phyloP scores from a whole-genome alignment of 2,888 invertebrate species.

The Dioctria linearis region DNA sequence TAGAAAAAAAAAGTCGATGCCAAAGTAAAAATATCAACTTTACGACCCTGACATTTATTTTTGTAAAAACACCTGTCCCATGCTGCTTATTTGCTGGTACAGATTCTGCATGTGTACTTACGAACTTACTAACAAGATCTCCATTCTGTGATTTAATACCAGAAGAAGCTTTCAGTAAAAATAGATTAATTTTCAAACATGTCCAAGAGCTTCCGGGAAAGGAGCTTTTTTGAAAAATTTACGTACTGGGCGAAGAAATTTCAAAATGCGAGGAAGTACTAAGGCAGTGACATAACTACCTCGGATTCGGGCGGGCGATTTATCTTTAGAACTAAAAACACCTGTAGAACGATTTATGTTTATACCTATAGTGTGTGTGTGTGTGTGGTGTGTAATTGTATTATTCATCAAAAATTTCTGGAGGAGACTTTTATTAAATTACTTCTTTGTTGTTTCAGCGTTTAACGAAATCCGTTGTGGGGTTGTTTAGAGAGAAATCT shows the following conservation, averaged over 20 bases:
- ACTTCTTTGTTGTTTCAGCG: slow-evolving; percentile 6
- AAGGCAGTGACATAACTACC: slow-evolving; percentile 27
- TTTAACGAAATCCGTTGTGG: slow-evolving; percentile 4
- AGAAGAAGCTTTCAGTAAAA: slow-evolving; percentile 42
- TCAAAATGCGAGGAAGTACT: slow-evolving; percentile 10
- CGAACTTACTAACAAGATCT: background rate
- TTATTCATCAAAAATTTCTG: background rate
- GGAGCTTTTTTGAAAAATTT: slow-evolving; percentile 5
- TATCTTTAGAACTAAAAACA: slow-evolving; percentile 32
- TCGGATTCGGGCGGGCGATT: slow-evolving; percentile 36
- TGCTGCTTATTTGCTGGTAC: background rate
- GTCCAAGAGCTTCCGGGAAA: slow-evolving; percentile 9
- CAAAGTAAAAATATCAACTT: background rate
- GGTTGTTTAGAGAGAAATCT: slow-evolving; percentile 21
- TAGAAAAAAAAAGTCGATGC: background rate
- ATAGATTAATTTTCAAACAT: slow-evolving; percentile 23
- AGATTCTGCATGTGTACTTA: background rate
- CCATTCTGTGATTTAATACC: slow-evolving; percentile 10
- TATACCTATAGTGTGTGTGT: slow-evolving; percentile 5
- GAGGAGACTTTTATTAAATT: background rate
- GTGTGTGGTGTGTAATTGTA: slow-evolving; percentile 12
- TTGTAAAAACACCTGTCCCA: background rate
- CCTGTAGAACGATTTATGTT: slow-evolving; percentile 29
- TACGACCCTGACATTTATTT: slow-evolving; percentile 11
- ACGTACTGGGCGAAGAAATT: slow-evolving; percentile 11